Evolutionary conservation across 2,888 invertebrate species (phyloP).

Genomic region (Andrena trimmerana): DNA sequence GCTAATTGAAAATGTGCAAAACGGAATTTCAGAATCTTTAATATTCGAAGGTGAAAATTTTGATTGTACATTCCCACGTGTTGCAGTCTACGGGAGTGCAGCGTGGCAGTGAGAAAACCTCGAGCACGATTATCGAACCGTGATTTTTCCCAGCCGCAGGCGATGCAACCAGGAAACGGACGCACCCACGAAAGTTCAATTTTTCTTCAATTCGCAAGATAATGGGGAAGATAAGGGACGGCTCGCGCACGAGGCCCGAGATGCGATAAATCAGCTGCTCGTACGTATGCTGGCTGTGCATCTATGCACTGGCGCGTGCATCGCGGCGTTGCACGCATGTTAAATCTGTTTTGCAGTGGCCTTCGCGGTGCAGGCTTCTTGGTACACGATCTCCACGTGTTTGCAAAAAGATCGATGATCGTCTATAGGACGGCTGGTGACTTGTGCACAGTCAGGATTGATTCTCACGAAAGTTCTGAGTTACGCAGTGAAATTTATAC

Average conservation of each 20-base stretch:
- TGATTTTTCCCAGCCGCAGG: constrained; percentile 52
- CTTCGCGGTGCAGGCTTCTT: constrained; percentile 54
- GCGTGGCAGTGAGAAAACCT: constrained; percentile 8
- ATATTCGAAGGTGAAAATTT: not conserved
- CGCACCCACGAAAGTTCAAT: constrained; percentile 66
- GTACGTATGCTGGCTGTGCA: constrained; percentile 47
- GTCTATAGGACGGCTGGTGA: not conserved
- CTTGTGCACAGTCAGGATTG: not conserved
- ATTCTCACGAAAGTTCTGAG: not conserved
- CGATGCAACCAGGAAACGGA: constrained; percentile 62
- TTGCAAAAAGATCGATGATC: constrained; percentile 28
- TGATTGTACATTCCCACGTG: not conserved
- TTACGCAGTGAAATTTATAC: too few species aligned
- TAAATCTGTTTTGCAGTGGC: constrained; percentile 48
- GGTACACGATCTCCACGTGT: constrained; percentile 27
- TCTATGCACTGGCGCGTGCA: constrained; percentile 49
- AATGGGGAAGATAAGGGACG: constrained; percentile 63
- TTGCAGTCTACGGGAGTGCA: not conserved
- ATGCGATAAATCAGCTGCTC: constrained; percentile 67
- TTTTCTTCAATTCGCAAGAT: constrained; percentile 67
- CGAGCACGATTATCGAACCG: constrained; percentile 21
- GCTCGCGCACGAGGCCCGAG: constrained; percentile 43
- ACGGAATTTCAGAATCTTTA: too few species aligned
- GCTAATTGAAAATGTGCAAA: too few species aligned
- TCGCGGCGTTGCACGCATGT: constrained; percentile 53